phyloP scores from a whole-genome alignment of 2,888 invertebrate species.

The Parthenolecanium corni region DNA sequence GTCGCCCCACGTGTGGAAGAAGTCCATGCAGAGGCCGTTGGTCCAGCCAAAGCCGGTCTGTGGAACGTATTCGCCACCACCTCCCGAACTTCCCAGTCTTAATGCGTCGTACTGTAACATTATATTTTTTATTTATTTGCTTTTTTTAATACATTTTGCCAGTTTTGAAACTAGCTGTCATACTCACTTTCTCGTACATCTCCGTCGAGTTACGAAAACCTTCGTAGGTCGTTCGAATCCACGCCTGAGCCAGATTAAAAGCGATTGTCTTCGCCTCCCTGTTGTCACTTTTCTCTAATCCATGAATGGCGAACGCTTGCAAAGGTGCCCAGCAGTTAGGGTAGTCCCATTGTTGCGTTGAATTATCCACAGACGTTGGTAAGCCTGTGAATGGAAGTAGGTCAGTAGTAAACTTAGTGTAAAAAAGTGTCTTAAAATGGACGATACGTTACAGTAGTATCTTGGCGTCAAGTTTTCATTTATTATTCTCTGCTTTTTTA shows the following conservation, averaged over 20 bases:
- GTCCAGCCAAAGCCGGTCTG: conserved; percentile 46
- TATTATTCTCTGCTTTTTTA: conserved; percentile 25
- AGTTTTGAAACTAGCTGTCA: neutral
- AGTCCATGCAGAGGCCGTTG: conserved; percentile 59
- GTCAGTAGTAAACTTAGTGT: neutral
- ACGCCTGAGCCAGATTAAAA: conserved; percentile 51
- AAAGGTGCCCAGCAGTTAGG: conserved; percentile 79
- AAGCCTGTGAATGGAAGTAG: conserved; percentile 37
- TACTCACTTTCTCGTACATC: conserved; percentile 57
- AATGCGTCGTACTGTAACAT: conserved; percentile 49
- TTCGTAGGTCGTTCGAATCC: conserved; percentile 51
- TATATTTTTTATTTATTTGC: too few relatives aligned
- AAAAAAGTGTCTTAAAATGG: neutral
- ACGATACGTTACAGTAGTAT: conserved; percentile 13
- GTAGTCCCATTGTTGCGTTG: conserved; percentile 67
- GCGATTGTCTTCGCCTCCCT: conserved; percentile 48
- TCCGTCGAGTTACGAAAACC: conserved; percentile 46
- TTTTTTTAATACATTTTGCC: too few relatives aligned
- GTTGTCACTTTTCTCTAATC: conserved; percentile 47
- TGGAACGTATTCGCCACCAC: conserved; percentile 34
- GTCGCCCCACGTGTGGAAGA: conserved; percentile 48
- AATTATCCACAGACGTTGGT: conserved; percentile 52
- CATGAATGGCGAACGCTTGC: conserved; percentile 59
- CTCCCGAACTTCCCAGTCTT: conserved; percentile 53
- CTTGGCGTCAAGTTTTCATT: conserved; percentile 7